These are phyloP conservation scores for Caenorhabditis sp. DNA, from an alignment of 2,888 invertebrate species.

Conservation along the genomic window DNA sequence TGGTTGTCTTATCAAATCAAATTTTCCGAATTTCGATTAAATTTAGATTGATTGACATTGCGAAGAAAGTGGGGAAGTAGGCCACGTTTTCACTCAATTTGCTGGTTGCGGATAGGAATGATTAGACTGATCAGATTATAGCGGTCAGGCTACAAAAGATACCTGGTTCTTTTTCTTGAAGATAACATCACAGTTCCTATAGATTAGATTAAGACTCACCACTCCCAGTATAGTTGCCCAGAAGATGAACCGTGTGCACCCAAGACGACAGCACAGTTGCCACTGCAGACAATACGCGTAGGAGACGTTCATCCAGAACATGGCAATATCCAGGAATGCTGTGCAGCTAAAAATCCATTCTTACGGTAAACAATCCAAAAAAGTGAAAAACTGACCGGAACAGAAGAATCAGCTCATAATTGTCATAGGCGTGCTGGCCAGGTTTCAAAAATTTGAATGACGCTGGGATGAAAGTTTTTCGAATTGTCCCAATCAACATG, in stretches of 20 bases:
- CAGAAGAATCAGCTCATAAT: conserved; percentile 77
- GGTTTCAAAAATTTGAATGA: conserved; percentile 75
- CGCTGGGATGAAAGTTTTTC: conserved; percentile 80
- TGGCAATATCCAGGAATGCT: conserved; percentile 76
- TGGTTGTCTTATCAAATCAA: conserved; percentile 13
- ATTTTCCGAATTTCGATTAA: conserved; percentile 2
- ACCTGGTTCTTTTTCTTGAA: background rate
- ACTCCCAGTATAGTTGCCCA: conserved; percentile 65
- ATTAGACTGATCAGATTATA: too few relatives aligned
- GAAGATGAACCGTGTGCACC: conserved; percentile 65
- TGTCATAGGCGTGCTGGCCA: conserved; percentile 75
- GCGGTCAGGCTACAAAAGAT: too few relatives aligned
- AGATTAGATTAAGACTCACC: conserved; percentile 45
- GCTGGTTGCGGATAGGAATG: too few relatives aligned
- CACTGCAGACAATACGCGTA: conserved; percentile 79
- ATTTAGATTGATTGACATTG: too few relatives aligned
- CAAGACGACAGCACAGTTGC: conserved; percentile 78
- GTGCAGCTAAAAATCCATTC: conserved; percentile 69
- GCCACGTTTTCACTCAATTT: too few relatives aligned
- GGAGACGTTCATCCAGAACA: conserved; percentile 79
- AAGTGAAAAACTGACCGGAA: conserved; percentile 72
- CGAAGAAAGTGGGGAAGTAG: too few relatives aligned
- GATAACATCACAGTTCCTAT: too few relatives aligned
- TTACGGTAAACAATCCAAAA: background rate
- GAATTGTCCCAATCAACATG: conserved; percentile 79